phyloP scores from a whole-genome alignment of 2,888 invertebrate species.

The Lasioglossum villosulum region DNA sequence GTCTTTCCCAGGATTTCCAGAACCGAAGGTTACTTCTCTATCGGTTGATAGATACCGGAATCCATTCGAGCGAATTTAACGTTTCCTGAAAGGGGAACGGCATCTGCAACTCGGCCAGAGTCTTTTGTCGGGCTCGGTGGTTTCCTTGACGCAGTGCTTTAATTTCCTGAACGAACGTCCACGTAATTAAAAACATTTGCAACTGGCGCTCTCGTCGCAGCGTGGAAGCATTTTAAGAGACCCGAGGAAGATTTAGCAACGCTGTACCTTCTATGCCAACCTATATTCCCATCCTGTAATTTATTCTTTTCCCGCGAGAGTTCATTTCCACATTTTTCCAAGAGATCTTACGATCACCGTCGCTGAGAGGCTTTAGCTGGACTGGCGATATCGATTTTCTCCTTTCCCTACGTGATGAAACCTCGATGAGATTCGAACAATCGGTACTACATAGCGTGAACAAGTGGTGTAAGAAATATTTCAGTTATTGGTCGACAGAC shows the following conservation, averaged over 20 bases:
- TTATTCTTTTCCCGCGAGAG: not conserved
- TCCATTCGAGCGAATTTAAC: not conserved
- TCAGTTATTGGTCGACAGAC: not conserved
- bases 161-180: constrained; percentile 34
- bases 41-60: not conserved
- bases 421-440: not conserved
- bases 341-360: not conserved
- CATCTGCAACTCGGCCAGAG: not conserved
- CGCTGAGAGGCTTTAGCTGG: not conserved
- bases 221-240: constrained; percentile 16
- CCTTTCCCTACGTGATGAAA: not conserved
- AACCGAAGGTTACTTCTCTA: not conserved
- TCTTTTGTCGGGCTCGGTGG: constrained; percentile 2
- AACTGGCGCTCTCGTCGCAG: constrained; percentile 4
- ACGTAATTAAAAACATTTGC: constrained; percentile 36
- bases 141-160: constrained; percentile 24
- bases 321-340: not conserved
- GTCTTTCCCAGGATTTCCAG: not conserved
- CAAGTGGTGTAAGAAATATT: not conserved
- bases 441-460: not conserved
- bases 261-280: not conserved
- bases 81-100: not conserved
- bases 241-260: not conserved
- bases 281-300: not conserved
- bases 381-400: not conserved